Evolutionary conservation across 2,888 invertebrate species (phyloP), one percentile per base, ranked within the genome.

Genomic region (Drosophila atripex): DNA sequence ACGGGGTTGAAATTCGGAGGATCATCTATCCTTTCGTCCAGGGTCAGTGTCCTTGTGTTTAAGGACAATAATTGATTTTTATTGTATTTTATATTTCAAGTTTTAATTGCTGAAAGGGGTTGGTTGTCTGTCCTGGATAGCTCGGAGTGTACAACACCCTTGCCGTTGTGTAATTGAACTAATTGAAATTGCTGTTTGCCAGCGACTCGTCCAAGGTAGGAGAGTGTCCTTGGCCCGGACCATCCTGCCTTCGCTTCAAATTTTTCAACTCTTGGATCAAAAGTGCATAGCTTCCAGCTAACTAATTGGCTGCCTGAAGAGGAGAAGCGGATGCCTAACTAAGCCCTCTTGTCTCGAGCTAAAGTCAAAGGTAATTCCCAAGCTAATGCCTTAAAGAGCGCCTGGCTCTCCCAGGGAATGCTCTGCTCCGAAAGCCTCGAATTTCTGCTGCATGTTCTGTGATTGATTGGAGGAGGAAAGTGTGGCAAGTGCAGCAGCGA

Each of bases 11-110:
- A 39, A 41, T 47, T 11, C 64, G 4, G 4, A 23, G 5, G 21
- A 66, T 32, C 54, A 25, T 61, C 63, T 59, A 41, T 49, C 38
- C 45, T 43, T 49, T 2, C 38, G 18, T 7, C 45, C 54, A 52
- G 35, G 23, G 41, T 43, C 57, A 54, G 38, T 73, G 58, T 28
- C 45, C 52, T 59, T 59, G 21, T 3, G 21, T 9, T 76, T 76
- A 77, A 73, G 85, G 21, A 23, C 21, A 5, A 85, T 87, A 88
- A 84, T 88, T 88, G 88, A 88, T 88, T 78, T 82, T 79, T 78
- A 88, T 86, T 84, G 86, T 84, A 77, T 73, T 75, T 79, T 63
- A 59, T 71, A 75, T 77, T 75, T 52, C 60, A 83, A 80, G 75
- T 78, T 83, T 86, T 80, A 83, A 83, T 83, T 83, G 82, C 78